Percentiles rank a stretch among this genome's conserved stretches.
Conservation (phyloP, 2,797 vertebrate species). For the Chloroceryle amazona region DNA sequence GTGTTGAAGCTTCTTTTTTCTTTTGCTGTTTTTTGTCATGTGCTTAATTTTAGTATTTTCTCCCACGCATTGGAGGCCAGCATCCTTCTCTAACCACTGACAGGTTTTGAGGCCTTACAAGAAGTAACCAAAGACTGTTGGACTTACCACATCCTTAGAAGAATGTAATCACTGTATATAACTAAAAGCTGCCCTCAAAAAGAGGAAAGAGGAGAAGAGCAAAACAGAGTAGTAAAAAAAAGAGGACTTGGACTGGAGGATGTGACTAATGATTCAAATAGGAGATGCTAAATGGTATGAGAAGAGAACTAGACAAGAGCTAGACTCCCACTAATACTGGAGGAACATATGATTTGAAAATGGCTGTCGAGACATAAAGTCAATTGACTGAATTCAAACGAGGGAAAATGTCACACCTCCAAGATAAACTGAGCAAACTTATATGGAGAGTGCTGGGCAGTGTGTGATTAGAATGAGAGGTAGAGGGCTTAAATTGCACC, state of each 20-base stretch:
- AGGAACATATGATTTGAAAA: neutral
- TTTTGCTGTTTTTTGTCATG: slow-evolving; percentile 81
- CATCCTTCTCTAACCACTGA: slow-evolving; percentile 65
- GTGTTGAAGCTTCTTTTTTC: slow-evolving; percentile 75
- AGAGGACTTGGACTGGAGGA: neutral
- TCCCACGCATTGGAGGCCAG: slow-evolving; percentile 70
- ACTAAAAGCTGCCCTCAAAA: slow-evolving; percentile 63
- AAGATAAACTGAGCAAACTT: neutral
- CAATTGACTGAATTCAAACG: neutral
- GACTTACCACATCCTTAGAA: slow-evolving; percentile 75
- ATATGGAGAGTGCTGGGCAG: neutral
- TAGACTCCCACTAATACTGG: neutral
- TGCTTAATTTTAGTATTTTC: slow-evolving; percentile 80
- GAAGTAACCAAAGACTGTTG: slow-evolving; percentile 69
- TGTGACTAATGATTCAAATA: neutral
- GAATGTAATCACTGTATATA: slow-evolving; percentile 52
- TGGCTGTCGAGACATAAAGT: neutral
- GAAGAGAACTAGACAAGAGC: neutral
- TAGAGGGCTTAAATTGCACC: too few relatives aligned
- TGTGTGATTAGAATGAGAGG: neutral
- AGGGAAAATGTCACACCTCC: neutral
- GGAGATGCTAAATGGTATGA: neutral
- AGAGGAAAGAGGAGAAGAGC: slow-evolving; percentile 48
- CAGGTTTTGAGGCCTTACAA: slow-evolving; percentile 75
- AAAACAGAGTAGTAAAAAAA: slow-evolving; percentile 10